Base-by-base conservation (phyloP, 2,113 vertebrate species). In the Copsychus sechellarum region DNA sequence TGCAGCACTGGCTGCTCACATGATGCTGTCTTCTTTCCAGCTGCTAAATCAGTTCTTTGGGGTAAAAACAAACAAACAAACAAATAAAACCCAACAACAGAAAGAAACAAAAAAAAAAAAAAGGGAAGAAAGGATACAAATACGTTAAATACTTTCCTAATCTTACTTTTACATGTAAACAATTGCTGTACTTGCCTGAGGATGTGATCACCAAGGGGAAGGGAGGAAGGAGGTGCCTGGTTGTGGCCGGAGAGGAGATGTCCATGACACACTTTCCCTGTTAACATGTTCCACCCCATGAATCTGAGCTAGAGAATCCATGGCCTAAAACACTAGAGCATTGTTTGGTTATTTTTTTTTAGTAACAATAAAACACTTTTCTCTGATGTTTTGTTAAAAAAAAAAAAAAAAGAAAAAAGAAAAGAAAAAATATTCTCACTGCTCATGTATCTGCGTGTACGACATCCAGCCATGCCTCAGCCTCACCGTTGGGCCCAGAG, bases 281-380 rank as follows among this genome's bases (percentile, higher is more conserved):
- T 76, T 73, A 57, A 23, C 0, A 1, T 65, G 51, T 79, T 85
- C 81, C 66, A 88, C 0, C 6, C 92, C 79, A 34, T 77, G 81
- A 72, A 24, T 73, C 88, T 38, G 81, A 94, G 81, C 50, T 88
- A 38, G 90, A 90, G 90, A 94, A 91, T 65, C 74, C 74, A 28
- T 91, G 95, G 92, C 93, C 94, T 95, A 85, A 93, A 93, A 90
- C 89, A 91, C 84, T 77, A 93, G 79, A 93, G 62, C 85, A 70
- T 87, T 97, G 94, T 87, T 95, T 76, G 86, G 42, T 15, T 76
- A 1, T 84, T 45, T 66, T 38, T 90, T 95, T 92, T 92, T 81
- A 91, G 70, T 85, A 94, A 95, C 50, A 97, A 97, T 92, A 97
- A 96, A 97, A 84, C 89, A 93, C 78, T 96, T 96, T 91, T 95